Conservation (phyloP, 2,888 invertebrate species). For the Hemistola chrysoprasaria region DNA sequence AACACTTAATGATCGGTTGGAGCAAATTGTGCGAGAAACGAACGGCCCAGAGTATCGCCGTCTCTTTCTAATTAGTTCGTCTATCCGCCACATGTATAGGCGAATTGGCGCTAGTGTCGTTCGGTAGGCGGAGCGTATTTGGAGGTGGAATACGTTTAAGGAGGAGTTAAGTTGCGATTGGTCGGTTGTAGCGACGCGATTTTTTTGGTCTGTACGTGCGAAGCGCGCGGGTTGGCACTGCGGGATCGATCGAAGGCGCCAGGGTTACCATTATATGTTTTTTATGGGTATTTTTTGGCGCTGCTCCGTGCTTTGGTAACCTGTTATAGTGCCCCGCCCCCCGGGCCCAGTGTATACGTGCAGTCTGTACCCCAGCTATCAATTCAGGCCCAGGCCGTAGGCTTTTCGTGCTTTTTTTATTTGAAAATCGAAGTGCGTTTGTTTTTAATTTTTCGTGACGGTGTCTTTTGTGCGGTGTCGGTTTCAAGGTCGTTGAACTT, state of each 20-base stretch:
- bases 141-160: constrained; percentile 53
- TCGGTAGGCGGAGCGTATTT: constrained; percentile 49
- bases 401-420: constrained; percentile 58
- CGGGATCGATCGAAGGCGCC: constrained; percentile 72
- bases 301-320: constrained; percentile 72
- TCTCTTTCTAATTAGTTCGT: constrained; percentile 72
- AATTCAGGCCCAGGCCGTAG: constrained; percentile 70
- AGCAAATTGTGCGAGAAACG: constrained; percentile 81
- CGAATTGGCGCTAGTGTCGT: constrained; percentile 58
- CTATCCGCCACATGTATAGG: constrained; percentile 64
- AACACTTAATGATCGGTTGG: constrained; percentile 83
- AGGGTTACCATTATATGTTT: constrained; percentile 79
- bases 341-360: constrained; percentile 58
- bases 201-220: constrained; percentile 73
- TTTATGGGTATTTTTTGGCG: constrained; percentile 81
- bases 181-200: constrained; percentile 54
- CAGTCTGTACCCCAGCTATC: constrained; percentile 62
- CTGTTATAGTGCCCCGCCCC: constrained; percentile 78
- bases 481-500: constrained; percentile 40
- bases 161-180: constrained; percentile 55
- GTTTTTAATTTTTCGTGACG: constrained; percentile 62
- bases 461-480: constrained; percentile 64
- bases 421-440: constrained; percentile 47
- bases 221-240: constrained; percentile 70
- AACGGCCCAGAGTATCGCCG: constrained; percentile 62